Conservation (phyloP, 2,888 invertebrate species). For the Masnerella sp. region DNA sequence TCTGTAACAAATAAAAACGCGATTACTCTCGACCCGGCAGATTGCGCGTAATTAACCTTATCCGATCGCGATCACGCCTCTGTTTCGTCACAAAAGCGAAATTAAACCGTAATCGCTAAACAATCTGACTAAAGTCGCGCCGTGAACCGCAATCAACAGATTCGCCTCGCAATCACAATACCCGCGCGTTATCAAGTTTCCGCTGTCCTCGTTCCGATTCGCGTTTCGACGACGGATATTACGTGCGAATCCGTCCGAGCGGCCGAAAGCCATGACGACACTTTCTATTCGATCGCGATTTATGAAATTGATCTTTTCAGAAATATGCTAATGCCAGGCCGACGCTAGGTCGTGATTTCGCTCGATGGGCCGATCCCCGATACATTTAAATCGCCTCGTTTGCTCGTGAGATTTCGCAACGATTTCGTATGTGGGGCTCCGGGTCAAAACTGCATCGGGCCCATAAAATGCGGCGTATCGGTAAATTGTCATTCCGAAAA, state of each 20-base stretch:
- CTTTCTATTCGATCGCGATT: conserved; percentile 47
- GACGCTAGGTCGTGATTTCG: conserved; percentile 61
- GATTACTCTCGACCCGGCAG: no score
- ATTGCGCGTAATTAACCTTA: not conserved
- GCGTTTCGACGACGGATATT: conserved; percentile 25
- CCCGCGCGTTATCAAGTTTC: conserved; percentile 56
- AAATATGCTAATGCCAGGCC: conserved; percentile 45
- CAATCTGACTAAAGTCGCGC: no score
- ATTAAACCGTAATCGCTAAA: no score
- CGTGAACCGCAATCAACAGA: conserved; percentile 41
- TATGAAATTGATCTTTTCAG: conserved; percentile 54
- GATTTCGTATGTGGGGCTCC: conserved; percentile 53
- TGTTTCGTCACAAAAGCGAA: not conserved
- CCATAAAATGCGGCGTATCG: conserved; percentile 48
- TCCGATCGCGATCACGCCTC: no score
- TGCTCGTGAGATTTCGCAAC: conserved; percentile 58
- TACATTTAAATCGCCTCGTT: conserved; percentile 63
- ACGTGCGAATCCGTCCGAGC: conserved; percentile 20
- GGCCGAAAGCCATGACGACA: conserved; percentile 14
- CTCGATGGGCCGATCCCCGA: conserved; percentile 65
- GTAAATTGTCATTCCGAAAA: conserved; percentile 53
- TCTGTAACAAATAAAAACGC: conserved; percentile 6
- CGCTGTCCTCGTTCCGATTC: conserved; percentile 68
- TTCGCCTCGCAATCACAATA: conserved; percentile 28
- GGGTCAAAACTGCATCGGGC: conserved; percentile 54